Evolutionary conservation across 2,113 vertebrate genomes (phyloP), one percentile per base, ranked within the genome.

Genomic region (Lipotes vexillifer): DNA sequence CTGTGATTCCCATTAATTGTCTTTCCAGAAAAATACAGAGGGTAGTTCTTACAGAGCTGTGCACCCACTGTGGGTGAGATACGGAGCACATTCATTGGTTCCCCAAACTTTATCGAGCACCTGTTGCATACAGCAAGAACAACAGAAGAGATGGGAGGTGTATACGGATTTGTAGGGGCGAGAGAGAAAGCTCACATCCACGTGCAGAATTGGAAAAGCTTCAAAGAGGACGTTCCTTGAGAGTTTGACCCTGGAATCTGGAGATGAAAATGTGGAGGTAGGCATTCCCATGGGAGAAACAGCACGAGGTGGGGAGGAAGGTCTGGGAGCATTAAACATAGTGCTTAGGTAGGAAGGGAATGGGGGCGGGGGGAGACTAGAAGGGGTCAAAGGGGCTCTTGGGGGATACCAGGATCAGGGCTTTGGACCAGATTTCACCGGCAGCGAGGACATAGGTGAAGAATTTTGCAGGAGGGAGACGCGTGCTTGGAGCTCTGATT

Each of bases 361-460:
- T 1, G 8, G 0, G 8, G 8, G 63, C 0, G 8, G 82, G 3
- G 6, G 5, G 13, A 74, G 23, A 18, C 46, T 2, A 4, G 10
- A 29, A 9, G 10, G 8, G 33, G 55, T 21, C 11, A 7, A 8
- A 75, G 59, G 33, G 33, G 29, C 21, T 74, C 6, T 9, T 31
- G 44, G 18, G 8, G 18, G 15, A 8, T 31, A 21, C 9, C 8
- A 33, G 9, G 49, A 29, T 6, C 15, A 59, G 52, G 25, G 9
- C n/a, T 41, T 14, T 7, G 33, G 41, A n/a, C 8, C 18, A 21
- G 29, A 55, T 65, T 38, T 44, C 44, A 8, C 27, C 27, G n/a
- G 29, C 71, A 8, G 36, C 0, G 0, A 41, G 61, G 21, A 59
- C 9, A 17, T 3, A n/a, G 4, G 11, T 5, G 71, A 46, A 77